These are phyloP conservation scores for Sternotherus odoratus DNA, from an alignment of 2,797 vertebrate species.

Conservation along the genomic window DNA sequence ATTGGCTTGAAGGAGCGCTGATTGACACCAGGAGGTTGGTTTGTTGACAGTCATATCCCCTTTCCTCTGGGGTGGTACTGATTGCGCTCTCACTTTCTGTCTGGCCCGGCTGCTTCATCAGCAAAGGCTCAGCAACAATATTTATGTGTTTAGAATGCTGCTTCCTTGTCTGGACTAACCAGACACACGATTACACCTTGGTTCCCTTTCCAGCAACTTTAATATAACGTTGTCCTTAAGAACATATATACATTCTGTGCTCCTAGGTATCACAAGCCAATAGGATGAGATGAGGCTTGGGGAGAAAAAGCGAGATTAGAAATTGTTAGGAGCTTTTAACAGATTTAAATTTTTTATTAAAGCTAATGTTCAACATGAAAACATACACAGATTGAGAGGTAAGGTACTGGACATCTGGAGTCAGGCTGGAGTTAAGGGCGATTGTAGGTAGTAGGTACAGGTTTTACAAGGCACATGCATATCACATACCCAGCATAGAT, in stretches of 20 bases:
- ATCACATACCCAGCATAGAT: no score
- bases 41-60: neutral
- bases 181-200: neutral
- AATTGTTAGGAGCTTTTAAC: neutral
- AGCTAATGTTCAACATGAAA: no score
- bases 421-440: no score
- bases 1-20: neutral
- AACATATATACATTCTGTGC: neutral
- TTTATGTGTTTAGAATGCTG: neutral
- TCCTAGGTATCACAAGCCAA: neutral
- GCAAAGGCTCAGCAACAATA: neutral
- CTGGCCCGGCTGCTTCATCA: no score
- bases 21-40: neutral
- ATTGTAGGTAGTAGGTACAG: no score
- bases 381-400: no score
- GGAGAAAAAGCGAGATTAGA: neutral
- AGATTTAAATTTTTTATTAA: no score
- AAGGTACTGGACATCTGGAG: no score
- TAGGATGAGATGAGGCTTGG: neutral
- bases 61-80: neutral
- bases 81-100: rapidly evolving
- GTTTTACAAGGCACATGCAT: no score
- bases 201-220: neutral
- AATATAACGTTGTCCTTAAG: neutral
- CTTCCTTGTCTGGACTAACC: neutral